phyloP scores from a whole-genome alignment of 2,113 vertebrate genomes.

The Lipophrys pholis region DNA sequence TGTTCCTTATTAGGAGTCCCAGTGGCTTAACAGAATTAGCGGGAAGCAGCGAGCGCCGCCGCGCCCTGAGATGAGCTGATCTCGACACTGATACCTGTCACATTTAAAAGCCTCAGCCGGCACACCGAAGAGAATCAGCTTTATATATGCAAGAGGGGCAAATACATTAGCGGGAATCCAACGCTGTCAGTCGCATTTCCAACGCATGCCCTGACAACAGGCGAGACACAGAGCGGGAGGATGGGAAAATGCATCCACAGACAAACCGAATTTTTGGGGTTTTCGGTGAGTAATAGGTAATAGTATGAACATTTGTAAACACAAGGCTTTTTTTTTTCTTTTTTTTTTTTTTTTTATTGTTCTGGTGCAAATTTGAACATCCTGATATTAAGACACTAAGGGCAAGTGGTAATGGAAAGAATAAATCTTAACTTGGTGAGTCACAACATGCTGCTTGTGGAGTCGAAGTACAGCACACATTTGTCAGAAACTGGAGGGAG shows the following conservation, averaged over 20 bases:
- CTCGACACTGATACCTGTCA: slow-evolving; percentile 69
- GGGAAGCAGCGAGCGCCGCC: slow-evolving; percentile 39
- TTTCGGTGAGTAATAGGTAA: too few species aligned
- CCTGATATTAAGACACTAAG: slow-evolving; percentile 53
- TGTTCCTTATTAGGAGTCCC: slow-evolving; percentile 74
- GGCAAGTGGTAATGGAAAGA: slow-evolving; percentile 56
- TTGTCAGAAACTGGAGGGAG: slow-evolving; percentile 48
- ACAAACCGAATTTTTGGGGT: slow-evolving; percentile 6
- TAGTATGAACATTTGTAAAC: too few species aligned
- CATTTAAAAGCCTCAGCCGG: slow-evolving; percentile 52
- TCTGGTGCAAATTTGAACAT: slow-evolving; percentile 42
- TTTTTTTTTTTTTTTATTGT: neutral
- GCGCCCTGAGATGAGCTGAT: slow-evolving; percentile 63
- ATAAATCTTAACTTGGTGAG: slow-evolving; percentile 66
- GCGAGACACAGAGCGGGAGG: slow-evolving; percentile 14
- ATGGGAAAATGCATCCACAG: neutral
- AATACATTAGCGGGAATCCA: slow-evolving; percentile 58
- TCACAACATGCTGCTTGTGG: slow-evolving; percentile 52
- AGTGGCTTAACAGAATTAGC: slow-evolving; percentile 73
- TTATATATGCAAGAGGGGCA: slow-evolving; percentile 63
- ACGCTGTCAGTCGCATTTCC: slow-evolving; percentile 59
- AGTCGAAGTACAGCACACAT: slow-evolving; percentile 46
- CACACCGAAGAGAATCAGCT: slow-evolving; percentile 47
- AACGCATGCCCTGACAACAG: slow-evolving; percentile 48
- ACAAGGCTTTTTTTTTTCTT: neutral